Evolutionary conservation across 2,888 invertebrate species (phyloP).

Genomic region (Agriopis marginaria): DNA sequence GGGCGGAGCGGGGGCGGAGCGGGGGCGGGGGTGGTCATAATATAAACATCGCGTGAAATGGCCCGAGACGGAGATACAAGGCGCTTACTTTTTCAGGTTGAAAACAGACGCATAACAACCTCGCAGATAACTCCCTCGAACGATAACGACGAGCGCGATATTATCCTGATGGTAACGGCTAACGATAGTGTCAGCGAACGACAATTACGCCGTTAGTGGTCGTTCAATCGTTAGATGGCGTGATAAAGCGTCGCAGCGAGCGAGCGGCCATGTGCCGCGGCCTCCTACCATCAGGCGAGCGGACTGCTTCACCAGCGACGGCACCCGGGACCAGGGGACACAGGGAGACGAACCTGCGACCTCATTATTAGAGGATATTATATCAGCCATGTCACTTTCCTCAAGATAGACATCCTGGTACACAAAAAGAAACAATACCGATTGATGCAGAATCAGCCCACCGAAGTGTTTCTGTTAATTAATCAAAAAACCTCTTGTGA

Average conservation of each 20-base stretch:
- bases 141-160: background rate
- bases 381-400: too few species aligned
- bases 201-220: background rate
- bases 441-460: too few species aligned
- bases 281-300: background rate
- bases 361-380: too few species aligned
- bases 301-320: background rate
- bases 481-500: too few species aligned
- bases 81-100: slow-evolving; percentile 16
- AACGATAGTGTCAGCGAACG: background rate
- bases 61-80: slow-evolving; percentile 20
- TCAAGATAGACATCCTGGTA: too few species aligned
- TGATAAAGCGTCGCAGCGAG: background rate
- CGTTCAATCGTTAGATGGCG: background rate
- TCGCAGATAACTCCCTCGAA: slow-evolving; percentile 10
- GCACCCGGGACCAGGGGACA: too few species aligned
- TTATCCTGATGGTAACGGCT: background rate
- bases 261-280: background rate
- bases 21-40: slow-evolving; percentile 1
- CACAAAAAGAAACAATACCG: too few species aligned
- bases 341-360: too few species aligned
- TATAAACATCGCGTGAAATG: slow-evolving; percentile 25
- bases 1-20: background rate
- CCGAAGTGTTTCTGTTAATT: too few species aligned
- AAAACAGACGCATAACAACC: background rate